Evolutionary conservation across 2,797 vertebrate genomes (phyloP), one percentile per base, ranked within the genome.

Genomic region (Neomorphus geoffroyi): DNA sequence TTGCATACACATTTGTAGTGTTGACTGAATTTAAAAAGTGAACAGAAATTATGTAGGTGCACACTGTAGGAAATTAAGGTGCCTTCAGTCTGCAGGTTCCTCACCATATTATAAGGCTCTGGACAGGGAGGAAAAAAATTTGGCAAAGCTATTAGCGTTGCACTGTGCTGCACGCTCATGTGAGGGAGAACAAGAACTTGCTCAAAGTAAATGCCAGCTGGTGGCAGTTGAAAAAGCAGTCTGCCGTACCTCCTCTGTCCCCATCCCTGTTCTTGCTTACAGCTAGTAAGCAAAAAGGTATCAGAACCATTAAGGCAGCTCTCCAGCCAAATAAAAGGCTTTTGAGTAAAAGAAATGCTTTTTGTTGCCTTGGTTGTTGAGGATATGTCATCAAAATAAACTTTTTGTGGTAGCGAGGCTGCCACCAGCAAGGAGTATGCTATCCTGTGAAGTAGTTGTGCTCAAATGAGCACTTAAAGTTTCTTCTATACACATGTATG

Each of bases 151-250:
- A 18, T 71, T 74, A 48, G 32, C 27, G 41, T 67, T 80, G 64
- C 18, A 13, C 28, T 12, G 6, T 19, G 19, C n/a, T 51, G 33
- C 62, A 30, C 6, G 6, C 11, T 27, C 2, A 4, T 0, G 0
- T 30, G 28, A 73, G 35, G 41, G 46, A 83, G 58, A 62, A 45
- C 66, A 43, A 60, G 64, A 93, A 14, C 26, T 83, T 60, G 16
- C 54, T 90, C 30, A 33, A 28, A 35, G 28, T 30, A 39, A 56
- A 74, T 53, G 56, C 46, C 66, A 79, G 51, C 74, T 88, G n/a
- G 17, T 69, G 33, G 39, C 33, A 33, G 24, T 10, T 54, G 61
- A 45, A 69, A 67, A 60, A 73, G 32, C 18, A 23, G 30, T 48
- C 24, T 80, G 45, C 53, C 70, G 46, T 70, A 8, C 32, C 32